Conservation (phyloP, 1,140 invertebrate species). For the Prorops nasuta region DNA sequence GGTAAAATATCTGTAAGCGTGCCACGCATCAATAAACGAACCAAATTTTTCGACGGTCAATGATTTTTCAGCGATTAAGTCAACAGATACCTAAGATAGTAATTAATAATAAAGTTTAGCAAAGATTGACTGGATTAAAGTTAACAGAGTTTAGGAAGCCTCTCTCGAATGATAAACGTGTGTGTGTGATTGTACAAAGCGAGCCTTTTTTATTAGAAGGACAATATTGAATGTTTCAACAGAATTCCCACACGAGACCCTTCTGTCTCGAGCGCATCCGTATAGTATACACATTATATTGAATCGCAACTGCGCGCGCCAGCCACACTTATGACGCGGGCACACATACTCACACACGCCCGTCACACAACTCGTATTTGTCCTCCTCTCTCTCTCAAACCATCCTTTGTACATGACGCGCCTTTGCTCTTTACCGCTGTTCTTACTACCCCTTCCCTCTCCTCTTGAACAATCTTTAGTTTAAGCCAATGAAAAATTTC, state of each 20-base stretch:
- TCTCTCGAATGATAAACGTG: too few relatives aligned
- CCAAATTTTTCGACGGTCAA: too few relatives aligned
- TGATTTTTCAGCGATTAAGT: too few relatives aligned
- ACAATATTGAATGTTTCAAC: slow-evolving; percentile 13
- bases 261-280: slow-evolving; percentile 12
- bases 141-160: too few relatives aligned
- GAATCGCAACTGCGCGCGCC: slow-evolving; percentile 39
- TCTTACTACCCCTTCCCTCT: too few relatives aligned
- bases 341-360: slow-evolving; percentile 25
- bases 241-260: slow-evolving; percentile 18
- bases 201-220: neutral
- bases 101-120: too few relatives aligned
- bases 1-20: slow-evolving; percentile 15
- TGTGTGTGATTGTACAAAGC: too few relatives aligned
- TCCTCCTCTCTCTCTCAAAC: slow-evolving; percentile 24
- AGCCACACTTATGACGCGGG: slow-evolving; percentile 47
- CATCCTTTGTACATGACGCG: slow-evolving; percentile 23
- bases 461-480: too few relatives aligned
- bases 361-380: slow-evolving; percentile 16
- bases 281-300: slow-evolving; percentile 22
- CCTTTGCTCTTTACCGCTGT: slow-evolving; percentile 31
- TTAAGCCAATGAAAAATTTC: too few relatives aligned
- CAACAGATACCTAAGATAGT: too few relatives aligned
- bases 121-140: too few relatives aligned
- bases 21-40: slow-evolving; percentile 10